phyloP scores from a whole-genome alignment of 2,113 vertebrate genomes.

The Salvelinus alpinus region DNA sequence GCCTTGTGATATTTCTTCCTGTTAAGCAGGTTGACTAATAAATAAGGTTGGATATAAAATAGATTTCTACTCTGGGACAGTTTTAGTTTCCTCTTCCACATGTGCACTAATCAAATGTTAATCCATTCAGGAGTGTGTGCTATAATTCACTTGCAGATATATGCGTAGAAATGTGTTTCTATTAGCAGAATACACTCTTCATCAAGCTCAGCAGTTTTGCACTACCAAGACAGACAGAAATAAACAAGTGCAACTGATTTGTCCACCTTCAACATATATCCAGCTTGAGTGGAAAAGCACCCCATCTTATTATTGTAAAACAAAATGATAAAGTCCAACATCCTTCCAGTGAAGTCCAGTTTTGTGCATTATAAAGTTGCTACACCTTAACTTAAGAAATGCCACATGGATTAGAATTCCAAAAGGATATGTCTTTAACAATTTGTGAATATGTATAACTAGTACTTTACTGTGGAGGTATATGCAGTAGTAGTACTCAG shows the following conservation, averaged over 20 bases:
- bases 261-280: conserved; percentile 41
- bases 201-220: conserved; percentile 46
- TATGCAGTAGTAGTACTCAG: conserved; percentile 24
- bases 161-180: conserved; percentile 24
- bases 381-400: conserved; percentile 62
- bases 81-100: conserved; percentile 55
- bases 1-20: conserved; percentile 56
- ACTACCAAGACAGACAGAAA: conserved; percentile 48
- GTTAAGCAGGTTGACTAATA: conserved; percentile 60
- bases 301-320: conserved; percentile 1
- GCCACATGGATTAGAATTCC: conserved; percentile 53
- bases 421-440: conserved; percentile 47
- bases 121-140: conserved; percentile 57
- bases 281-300: not conserved
- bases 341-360: conserved; percentile 29
- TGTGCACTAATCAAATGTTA: conserved; percentile 58
- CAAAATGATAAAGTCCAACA: conserved; percentile 26
- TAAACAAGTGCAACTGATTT: conserved; percentile 65
- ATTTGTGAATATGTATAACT: conserved; percentile 36
- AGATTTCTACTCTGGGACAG: conserved; percentile 68
- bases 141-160: conserved; percentile 20
- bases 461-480: conserved; percentile 12
- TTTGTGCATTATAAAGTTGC: conserved; percentile 34
- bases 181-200: conserved; percentile 28
- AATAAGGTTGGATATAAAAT: conserved; percentile 54